phyloP scores from a whole-genome alignment of 2,888 invertebrate genomes.

The Hypomecis atomaria region DNA sequence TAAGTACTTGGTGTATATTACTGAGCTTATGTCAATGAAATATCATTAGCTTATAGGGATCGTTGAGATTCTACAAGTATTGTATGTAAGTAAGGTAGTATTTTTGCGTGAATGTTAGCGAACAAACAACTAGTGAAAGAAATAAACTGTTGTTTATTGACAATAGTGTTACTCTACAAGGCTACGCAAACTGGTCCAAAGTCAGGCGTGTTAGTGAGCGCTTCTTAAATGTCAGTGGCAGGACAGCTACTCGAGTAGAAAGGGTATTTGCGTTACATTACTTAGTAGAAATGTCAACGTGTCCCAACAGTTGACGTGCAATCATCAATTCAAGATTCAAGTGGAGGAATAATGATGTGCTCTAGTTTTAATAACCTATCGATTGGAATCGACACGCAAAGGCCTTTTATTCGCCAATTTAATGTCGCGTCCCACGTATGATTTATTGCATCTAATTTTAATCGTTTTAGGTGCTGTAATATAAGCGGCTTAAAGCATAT shows the following conservation, averaged over 20 bases:
- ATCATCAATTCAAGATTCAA: conserved; percentile 47
- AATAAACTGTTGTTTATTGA: conserved; percentile 56
- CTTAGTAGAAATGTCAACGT: conserved; percentile 54
- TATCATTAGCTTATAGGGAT: too few species aligned
- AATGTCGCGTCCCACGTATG: conserved; percentile 19
- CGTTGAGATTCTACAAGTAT: too few species aligned
- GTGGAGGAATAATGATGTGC: conserved; percentile 43
- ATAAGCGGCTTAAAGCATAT: conserved; percentile 31
- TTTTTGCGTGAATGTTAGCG: conserved; percentile 48
- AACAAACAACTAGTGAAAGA: conserved; percentile 52
- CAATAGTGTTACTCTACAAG: conserved; percentile 63
- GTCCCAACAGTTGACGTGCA: conserved; percentile 48
- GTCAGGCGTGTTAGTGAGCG: conserved; percentile 60
- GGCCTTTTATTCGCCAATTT: conserved; percentile 29
- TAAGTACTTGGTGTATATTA: too few species aligned
- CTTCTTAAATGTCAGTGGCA: conserved; percentile 74
- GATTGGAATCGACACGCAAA: conserved; percentile 38
- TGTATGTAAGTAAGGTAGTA: conserved; percentile 31
- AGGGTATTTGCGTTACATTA: conserved; percentile 53
- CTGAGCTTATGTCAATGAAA: too few species aligned
- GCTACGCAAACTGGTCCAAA: conserved; percentile 66
- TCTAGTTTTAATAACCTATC: conserved; percentile 31
- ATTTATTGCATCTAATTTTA: conserved; percentile 24
- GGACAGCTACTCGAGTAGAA: conserved; percentile 54
- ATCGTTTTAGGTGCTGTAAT: conserved; percentile 28